These are phyloP conservation scores for Zenarchopterus dispar DNA, from an alignment of 2,797 vertebrate genomes.

Conservation along the genomic window DNA sequence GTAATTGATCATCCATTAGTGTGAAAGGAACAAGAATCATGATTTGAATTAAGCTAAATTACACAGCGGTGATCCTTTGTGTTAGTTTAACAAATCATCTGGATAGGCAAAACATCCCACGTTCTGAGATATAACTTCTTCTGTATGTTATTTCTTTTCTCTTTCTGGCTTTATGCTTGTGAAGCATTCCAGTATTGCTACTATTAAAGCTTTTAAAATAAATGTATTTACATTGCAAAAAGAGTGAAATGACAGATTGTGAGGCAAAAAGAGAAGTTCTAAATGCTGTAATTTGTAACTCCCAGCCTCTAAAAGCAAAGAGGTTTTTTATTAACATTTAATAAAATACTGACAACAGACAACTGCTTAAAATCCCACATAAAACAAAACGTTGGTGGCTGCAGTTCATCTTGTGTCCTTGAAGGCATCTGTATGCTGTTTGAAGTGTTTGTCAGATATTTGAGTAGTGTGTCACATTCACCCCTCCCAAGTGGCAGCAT, in stretches of 20 bases:
- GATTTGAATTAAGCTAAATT: conserved; percentile 18
- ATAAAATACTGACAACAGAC: neutral
- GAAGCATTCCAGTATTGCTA: neutral
- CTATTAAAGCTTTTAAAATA: neutral
- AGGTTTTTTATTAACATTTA: neutral
- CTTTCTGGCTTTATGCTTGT: neutral
- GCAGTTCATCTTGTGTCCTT: neutral
- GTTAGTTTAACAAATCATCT: neutral
- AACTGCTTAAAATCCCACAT: neutral
- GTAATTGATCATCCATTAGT: conserved; percentile 54
- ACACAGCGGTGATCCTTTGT: conserved; percentile 18
- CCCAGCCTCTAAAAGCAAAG: neutral
- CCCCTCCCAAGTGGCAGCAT: neutral
- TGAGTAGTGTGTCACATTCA: neutral
- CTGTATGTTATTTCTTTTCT: neutral
- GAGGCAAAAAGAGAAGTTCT: neutral
- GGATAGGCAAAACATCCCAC: neutral
- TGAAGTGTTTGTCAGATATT: neutral
- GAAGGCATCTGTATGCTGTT: neutral
- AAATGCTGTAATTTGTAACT: neutral
- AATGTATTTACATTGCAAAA: neutral
- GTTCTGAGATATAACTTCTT: neutral
- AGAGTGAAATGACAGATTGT: neutral
- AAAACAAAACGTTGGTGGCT: neutral
- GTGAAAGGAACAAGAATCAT: conserved; percentile 39